phyloP scores from a whole-genome alignment of 2,888 invertebrate species.

The Limnephilus auricula region DNA sequence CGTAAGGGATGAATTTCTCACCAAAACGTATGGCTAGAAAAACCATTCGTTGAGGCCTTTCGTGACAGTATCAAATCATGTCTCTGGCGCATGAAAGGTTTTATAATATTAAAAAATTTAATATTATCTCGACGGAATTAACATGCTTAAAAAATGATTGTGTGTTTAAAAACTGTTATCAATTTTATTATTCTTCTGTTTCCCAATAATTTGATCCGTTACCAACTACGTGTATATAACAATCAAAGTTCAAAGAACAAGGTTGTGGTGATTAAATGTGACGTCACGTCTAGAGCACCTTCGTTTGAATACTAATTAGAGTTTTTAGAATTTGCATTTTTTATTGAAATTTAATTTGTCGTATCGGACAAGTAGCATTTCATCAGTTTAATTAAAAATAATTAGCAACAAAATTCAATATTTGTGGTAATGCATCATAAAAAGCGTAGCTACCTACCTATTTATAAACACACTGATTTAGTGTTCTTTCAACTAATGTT shows the following conservation, averaged over 20 bases:
- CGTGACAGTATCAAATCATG: not conserved
- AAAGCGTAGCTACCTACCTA: not conserved
- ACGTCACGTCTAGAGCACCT: not conserved
- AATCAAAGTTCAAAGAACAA: slow-evolving; percentile 27
- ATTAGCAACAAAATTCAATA: not conserved
- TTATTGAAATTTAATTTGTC: not conserved
- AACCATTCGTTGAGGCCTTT: not conserved
- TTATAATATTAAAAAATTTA: not conserved
- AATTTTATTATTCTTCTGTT: not conserved
- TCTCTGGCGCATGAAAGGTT: not conserved
- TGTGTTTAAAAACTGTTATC: not conserved
- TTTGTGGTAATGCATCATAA: not conserved
- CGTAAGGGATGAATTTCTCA: not conserved
- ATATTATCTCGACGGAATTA: not conserved
- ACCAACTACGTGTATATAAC: not conserved
- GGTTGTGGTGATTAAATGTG: not conserved
- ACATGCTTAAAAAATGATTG: not conserved
- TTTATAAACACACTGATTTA: not conserved
- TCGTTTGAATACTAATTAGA: not conserved
- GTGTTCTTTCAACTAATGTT: not conserved
- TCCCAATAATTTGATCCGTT: not conserved
- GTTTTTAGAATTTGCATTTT: not conserved
- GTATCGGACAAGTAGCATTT: not conserved
- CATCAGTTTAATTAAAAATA: not conserved
- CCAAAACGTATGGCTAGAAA: not conserved